Conservation (phyloP, 2,113 vertebrate genomes). For the Stomatorhinus ivindoensis region DNA sequence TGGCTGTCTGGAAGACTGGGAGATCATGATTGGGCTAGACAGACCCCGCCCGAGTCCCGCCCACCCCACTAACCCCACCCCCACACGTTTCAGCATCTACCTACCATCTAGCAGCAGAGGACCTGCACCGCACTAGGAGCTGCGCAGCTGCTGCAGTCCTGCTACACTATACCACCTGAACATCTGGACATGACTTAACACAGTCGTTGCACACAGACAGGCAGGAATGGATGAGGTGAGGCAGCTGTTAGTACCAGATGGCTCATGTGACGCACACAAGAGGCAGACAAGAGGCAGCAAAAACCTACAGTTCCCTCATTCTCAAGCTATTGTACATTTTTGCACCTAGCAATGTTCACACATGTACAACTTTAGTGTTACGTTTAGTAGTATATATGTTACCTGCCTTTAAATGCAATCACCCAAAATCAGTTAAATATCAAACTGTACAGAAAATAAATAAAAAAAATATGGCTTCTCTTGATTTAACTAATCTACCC, state of each 20-base stretch:
- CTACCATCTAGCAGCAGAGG: neutral
- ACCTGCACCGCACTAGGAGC: neutral
- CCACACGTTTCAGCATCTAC: neutral
- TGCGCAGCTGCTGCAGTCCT: neutral
- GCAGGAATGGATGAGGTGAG: neutral
- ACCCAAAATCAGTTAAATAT: neutral
- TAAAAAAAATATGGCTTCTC: conserved; percentile 11
- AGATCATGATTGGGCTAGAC: neutral
- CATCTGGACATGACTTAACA: neutral
- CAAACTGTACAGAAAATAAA: conserved; percentile 4
- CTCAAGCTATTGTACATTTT: neutral
- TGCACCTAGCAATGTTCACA: neutral
- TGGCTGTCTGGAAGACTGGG: neutral
- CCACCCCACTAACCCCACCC: neutral
- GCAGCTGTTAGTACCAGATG: neutral
- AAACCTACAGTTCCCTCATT: neutral
- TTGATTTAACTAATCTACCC: neutral
- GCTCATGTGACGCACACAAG: neutral
- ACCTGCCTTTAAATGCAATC: neutral
- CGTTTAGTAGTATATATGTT: neutral
- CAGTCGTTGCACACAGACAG: neutral
- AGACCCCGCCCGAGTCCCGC: neutral
- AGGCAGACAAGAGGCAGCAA: neutral
- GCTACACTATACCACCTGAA: neutral
- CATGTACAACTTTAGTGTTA: neutral